Conservation (phyloP, 1,140 invertebrate species). For the Caenorhabditis tropicalis region DNA sequence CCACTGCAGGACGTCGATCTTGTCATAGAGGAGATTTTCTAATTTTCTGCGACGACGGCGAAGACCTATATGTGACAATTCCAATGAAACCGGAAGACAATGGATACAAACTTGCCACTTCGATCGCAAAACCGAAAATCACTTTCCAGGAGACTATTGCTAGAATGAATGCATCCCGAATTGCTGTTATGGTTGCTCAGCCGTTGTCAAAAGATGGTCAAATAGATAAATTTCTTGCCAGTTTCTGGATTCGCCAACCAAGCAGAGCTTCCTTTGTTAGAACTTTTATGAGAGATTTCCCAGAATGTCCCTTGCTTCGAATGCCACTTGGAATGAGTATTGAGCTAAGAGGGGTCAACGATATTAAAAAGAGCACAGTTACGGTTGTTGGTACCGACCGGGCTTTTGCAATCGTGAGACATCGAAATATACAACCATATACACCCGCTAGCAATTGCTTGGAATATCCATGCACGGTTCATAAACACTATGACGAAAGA, state of each 20-base stretch:
- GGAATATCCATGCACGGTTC: slow-evolving; percentile 2
- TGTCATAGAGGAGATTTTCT: slow-evolving; percentile 10
- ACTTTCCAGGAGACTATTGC: background rate
- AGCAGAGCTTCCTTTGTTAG: background rate
- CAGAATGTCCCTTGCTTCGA: slow-evolving; percentile 7
- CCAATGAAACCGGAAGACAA: background rate
- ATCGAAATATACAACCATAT: background rate
- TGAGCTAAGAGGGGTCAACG: background rate
- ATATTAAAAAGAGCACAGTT: background rate
- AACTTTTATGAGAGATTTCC: slow-evolving; percentile 14
- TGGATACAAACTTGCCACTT: background rate
- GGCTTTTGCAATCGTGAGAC: background rate
- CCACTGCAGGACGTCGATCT: background rate
- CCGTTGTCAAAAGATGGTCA: background rate
- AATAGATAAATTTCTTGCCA: background rate
- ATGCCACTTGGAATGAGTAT: background rate
- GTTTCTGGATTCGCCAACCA: background rate
- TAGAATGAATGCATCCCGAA: background rate
- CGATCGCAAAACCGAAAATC: background rate
- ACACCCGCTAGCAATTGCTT: background rate
- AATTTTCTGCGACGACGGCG: slow-evolving; percentile 14
- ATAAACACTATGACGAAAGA: slow-evolving; percentile 14
- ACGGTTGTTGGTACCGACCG: slow-evolving; percentile 12
- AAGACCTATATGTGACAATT: background rate
- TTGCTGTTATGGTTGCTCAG: slow-evolving; percentile 7